These are phyloP conservation scores for Nemotelus pantherinus DNA, from an alignment of 2,888 invertebrate genomes.

Conservation along the genomic window DNA sequence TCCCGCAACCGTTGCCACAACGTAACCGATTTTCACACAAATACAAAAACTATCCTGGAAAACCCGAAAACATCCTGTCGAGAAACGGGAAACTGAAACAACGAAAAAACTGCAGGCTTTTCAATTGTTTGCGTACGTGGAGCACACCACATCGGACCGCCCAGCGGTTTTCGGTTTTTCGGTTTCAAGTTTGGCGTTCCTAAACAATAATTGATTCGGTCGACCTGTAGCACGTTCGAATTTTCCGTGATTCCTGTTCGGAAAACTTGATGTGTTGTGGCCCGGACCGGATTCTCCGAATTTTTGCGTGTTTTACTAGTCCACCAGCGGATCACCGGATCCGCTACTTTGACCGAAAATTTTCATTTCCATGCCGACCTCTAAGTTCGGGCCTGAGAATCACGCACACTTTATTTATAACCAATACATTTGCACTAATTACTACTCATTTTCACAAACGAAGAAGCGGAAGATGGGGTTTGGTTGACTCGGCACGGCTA, in stretches of 20 bases:
- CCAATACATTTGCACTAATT: slow-evolving; percentile 42
- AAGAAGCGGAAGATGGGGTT: slow-evolving; percentile 34
- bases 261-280: slow-evolving; percentile 8
- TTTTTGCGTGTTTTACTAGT: slow-evolving; percentile 32
- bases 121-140: slow-evolving; percentile 34
- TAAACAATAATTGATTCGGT: slow-evolving; percentile 17
- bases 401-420: slow-evolving; percentile 30
- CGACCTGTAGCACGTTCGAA: slow-evolving; percentile 23
- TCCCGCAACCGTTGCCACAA: slow-evolving; percentile 29
- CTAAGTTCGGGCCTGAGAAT: slow-evolving; percentile 20
- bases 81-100: slow-evolving; percentile 29
- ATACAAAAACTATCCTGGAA: slow-evolving; percentile 36
- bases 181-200: slow-evolving; percentile 21
- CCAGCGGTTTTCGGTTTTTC: slow-evolving; percentile 41
- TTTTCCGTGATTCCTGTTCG: slow-evolving; percentile 2
- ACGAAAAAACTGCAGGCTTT: slow-evolving; percentile 11
- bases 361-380: slow-evolving; percentile 41
- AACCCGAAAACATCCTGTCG: slow-evolving; percentile 37
- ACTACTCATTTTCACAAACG: slow-evolving; percentile 40
- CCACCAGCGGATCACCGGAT: slow-evolving; percentile 28
- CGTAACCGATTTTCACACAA: slow-evolving; percentile 34
- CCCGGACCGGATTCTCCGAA: slow-evolving; percentile 10
- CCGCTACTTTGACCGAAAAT: slow-evolving; percentile 43
- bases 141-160: slow-evolving; percentile 38
- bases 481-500: not conserved